phyloP scores from a whole-genome alignment of 1,140 invertebrate genomes.

The Papilio machaon region DNA sequence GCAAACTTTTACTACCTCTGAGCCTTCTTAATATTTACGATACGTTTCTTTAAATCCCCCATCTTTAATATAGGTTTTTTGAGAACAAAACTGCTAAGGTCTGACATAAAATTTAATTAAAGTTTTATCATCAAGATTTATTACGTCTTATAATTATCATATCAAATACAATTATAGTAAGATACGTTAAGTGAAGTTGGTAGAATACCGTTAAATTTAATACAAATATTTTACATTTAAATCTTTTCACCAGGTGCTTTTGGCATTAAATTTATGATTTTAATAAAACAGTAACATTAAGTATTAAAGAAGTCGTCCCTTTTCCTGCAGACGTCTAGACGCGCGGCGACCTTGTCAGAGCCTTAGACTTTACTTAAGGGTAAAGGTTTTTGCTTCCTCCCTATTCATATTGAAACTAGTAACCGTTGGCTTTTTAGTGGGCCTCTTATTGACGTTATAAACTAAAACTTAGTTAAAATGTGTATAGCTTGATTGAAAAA shows the following conservation, averaged over 20 bases:
- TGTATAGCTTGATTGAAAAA: background rate
- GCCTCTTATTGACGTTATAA: background rate
- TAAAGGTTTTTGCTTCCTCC: background rate
- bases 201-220: background rate
- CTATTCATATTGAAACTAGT: background rate
- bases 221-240: background rate
- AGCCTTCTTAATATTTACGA: constrained; percentile 14
- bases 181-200: background rate
- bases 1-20: constrained; percentile 18
- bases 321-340: constrained; percentile 21
- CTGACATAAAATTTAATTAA: background rate
- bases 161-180: no score
- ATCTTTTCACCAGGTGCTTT: background rate
- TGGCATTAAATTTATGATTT: constrained; percentile 15
- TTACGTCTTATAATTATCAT: background rate
- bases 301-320: constrained; percentile 3
- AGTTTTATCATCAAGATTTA: background rate
- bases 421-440: background rate
- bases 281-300: constrained; percentile 15
- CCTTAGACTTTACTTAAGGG: background rate
- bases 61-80: background rate
- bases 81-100: background rate
- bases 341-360: background rate
- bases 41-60: background rate
- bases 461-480: background rate